These are phyloP conservation scores for Speoplatyrhinus poulsoni DNA, from an alignment of 2,113 vertebrate species.

Conservation along the genomic window DNA sequence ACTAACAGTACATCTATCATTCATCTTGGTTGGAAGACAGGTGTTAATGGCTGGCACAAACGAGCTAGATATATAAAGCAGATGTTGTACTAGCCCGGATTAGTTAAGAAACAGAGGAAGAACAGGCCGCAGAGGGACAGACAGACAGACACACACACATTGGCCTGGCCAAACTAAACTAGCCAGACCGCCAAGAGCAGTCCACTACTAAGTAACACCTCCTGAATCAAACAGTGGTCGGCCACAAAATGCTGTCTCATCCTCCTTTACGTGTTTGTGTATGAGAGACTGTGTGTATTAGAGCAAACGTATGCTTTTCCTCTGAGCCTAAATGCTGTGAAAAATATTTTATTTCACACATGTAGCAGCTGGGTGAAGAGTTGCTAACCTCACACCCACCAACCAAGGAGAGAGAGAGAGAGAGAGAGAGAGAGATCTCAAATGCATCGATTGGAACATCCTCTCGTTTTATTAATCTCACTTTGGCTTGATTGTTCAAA, in stretches of 20 bases:
- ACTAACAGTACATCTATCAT: too few species aligned
- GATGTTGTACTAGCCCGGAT: too few species aligned
- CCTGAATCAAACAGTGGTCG: conserved; percentile 30
- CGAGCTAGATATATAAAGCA: too few species aligned
- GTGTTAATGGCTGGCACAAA: too few species aligned
- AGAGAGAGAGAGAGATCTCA: conserved; percentile 20
- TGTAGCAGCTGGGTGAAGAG: conserved; percentile 33
- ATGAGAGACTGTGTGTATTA: background rate
- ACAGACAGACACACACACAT: conserved; percentile 13
- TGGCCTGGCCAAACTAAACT: conserved; percentile 40
- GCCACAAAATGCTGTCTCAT: conserved; percentile 54
- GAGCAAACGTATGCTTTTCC: conserved; percentile 19
- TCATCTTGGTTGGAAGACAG: too few species aligned
- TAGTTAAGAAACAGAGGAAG: background rate
- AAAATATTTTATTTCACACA: conserved; percentile 64
- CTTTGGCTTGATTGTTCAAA: conserved; percentile 46
- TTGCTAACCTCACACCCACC: conserved; percentile 43
- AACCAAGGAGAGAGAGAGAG: background rate
- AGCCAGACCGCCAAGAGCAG: conserved; percentile 40
- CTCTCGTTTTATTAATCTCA: conserved; percentile 54
- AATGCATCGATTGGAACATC: conserved; percentile 49
- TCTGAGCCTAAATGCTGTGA: conserved; percentile 55
- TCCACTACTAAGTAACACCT: conserved; percentile 38
- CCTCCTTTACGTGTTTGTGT: conserved; percentile 15
- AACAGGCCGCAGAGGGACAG: conserved; percentile 14